Evolutionary conservation across 2,113 vertebrate genomes (phyloP).

Genomic region (Corythoichthys haematopterus): DNA sequence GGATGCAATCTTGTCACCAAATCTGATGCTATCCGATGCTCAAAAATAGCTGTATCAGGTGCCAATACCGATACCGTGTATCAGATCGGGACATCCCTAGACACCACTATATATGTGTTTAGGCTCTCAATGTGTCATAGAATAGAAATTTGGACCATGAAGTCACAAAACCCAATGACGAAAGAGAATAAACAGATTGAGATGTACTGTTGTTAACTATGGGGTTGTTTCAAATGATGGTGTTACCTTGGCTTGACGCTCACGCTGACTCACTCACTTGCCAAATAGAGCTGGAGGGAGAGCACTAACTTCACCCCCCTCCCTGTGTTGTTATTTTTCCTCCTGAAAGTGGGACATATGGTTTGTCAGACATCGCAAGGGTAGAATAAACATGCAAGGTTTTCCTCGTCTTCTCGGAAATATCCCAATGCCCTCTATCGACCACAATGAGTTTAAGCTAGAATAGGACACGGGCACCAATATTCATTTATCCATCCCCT

Average conservation of each 20-base stretch:
- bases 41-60: no score
- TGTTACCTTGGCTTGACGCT: neutral
- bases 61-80: no score
- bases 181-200: neutral
- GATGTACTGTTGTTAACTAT: neutral
- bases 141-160: neutral
- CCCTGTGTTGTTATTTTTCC: neutral
- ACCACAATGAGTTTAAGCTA: conserved; percentile 11
- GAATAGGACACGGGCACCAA: neutral
- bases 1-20: no score
- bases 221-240: neutral
- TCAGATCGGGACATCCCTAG: no score
- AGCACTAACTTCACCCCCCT: neutral
- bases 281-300: neutral
- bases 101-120: no score
- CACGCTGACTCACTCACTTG: conserved; percentile 1
- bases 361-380: conserved; percentile 17
- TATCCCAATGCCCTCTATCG: conserved; percentile 30
- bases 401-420: conserved; percentile 12
- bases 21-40: no score
- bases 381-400: conserved; percentile 12
- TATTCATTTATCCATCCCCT: conserved; percentile 15
- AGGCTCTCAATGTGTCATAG: neutral
- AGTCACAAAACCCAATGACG: neutral
- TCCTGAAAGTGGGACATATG: conserved; percentile 1